Conservation (phyloP, 1,140 invertebrate species). For the Spodoptera frugiperda region DNA sequence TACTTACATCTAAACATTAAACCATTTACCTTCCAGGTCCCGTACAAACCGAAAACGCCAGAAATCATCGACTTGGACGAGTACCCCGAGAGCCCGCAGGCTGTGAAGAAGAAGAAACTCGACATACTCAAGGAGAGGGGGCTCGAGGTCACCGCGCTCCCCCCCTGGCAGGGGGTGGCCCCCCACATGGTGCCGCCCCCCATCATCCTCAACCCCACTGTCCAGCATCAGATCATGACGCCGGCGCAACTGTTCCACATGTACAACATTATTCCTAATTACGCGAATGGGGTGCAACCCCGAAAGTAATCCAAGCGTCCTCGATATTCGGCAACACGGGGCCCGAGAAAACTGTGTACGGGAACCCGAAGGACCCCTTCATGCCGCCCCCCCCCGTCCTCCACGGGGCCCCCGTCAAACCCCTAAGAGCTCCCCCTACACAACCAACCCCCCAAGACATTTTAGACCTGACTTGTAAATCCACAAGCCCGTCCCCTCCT, state of each 20-base stretch:
- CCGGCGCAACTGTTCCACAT: constrained; percentile 85
- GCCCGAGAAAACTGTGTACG: constrained; percentile 89
- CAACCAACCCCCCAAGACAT: constrained; percentile 75
- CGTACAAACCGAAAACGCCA: constrained; percentile 87
- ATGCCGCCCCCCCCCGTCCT: constrained; percentile 82
- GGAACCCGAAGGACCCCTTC: constrained; percentile 90
- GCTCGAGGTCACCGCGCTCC: constrained; percentile 90
- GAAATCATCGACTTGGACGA: constrained; percentile 89
- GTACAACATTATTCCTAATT: constrained; percentile 78
- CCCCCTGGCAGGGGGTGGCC: constrained; percentile 59
- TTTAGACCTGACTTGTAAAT: constrained; percentile 84
- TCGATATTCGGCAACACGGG: constrained; percentile 88
- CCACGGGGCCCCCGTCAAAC: constrained; percentile 72
- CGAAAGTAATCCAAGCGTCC: constrained; percentile 88
- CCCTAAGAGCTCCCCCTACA: constrained; percentile 50
- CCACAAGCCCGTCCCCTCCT: constrained; percentile 59
- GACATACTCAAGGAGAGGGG: constrained; percentile 91
- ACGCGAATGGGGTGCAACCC: constrained; percentile 80
- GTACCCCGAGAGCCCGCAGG: constrained; percentile 81
- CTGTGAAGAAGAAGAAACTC: constrained; percentile 89
- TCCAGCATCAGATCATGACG: constrained; percentile 85
- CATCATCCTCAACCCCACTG: constrained; percentile 67
- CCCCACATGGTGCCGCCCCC: constrained; percentile 59
- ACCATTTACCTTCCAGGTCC: constrained; percentile 83
- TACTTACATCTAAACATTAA: no score